These are phyloP conservation scores for Chironomus tentans DNA, from an alignment of 2,888 invertebrate genomes.

Conservation along the genomic window DNA sequence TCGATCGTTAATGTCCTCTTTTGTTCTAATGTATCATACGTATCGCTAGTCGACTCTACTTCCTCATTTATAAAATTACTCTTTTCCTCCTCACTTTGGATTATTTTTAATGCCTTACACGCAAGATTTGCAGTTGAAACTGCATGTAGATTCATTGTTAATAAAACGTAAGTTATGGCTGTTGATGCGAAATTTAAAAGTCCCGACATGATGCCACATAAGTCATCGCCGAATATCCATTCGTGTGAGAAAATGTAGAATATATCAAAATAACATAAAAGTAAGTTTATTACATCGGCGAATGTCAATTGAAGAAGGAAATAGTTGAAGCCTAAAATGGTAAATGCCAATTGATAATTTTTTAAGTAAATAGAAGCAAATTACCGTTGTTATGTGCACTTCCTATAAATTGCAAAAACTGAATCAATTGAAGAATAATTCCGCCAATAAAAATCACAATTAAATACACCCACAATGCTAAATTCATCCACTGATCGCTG, in stretches of 20 bases:
- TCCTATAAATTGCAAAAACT: no score
- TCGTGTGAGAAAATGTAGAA: slow-evolving; percentile 45
- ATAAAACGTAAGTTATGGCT: slow-evolving; percentile 48
- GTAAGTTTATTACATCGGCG: slow-evolving; percentile 44
- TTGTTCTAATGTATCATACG: slow-evolving; percentile 33
- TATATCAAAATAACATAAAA: slow-evolving; percentile 46
- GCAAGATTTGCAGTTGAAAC: slow-evolving; percentile 40
- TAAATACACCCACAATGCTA: not conserved
- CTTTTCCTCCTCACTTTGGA: slow-evolving; percentile 37
- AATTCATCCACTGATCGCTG: not conserved
- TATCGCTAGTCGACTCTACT: slow-evolving; percentile 44
- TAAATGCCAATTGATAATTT: slow-evolving; percentile 19
- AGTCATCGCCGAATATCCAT: slow-evolving; percentile 46
- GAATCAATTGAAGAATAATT: not conserved
- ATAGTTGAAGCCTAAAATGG: slow-evolving; percentile 45
- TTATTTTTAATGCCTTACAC: slow-evolving; percentile 44
- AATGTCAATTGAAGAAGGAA: slow-evolving; percentile 48
- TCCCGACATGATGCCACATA: slow-evolving; percentile 49
- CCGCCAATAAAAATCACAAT: not conserved
- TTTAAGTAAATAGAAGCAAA: not conserved
- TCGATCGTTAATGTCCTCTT: not conserved
- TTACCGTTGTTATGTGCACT: not conserved
- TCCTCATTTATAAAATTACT: slow-evolving; percentile 42
- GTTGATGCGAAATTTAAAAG: slow-evolving; percentile 48
- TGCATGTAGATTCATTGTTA: slow-evolving; percentile 49